Conservation (phyloP, 35 echinoderm and acorn worm species). For the Strongylocentrotus purpuratus region DNA sequence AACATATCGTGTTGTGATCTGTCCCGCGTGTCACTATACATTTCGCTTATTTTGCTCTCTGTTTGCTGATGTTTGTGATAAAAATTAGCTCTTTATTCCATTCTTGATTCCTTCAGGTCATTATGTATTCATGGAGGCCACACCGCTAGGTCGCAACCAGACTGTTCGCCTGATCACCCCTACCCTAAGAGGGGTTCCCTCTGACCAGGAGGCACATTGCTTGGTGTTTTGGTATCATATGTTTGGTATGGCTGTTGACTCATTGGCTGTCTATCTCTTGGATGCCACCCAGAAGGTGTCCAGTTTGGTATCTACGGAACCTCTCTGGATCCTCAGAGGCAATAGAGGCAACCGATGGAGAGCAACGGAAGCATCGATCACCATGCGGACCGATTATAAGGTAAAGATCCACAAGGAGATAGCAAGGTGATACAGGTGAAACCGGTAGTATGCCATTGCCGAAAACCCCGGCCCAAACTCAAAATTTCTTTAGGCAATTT, state of each 20-base stretch:
- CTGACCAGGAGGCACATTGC: conserved; percentile 44
- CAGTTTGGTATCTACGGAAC: background rate
- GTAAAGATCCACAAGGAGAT: background rate
- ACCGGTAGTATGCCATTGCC: too few species aligned
- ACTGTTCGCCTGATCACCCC: conserved; percentile 57
- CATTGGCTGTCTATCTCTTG: conserved; percentile 50
- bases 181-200: background rate
- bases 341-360: conserved; percentile 62
- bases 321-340: conserved; percentile 49
- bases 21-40: too few species aligned
- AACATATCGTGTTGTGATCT: too few species aligned
- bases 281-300: conserved; percentile 29
- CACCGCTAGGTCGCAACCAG: conserved; percentile 32
- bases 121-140: conserved; percentile 60
- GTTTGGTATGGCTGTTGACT: conserved; percentile 54
- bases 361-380: conserved; percentile 54
- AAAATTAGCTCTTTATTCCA: too few species aligned
- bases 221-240: conserved; percentile 61
- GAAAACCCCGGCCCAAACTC: too few species aligned
- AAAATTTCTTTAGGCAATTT: too few species aligned
- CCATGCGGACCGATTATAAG: conserved; percentile 36
- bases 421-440: background rate
- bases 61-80: too few species aligned
- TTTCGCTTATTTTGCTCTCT: too few species aligned
- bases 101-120: conserved; percentile 20